phyloP scores from a whole-genome alignment of 2,797 vertebrate species.

The Lemur catta region DNA sequence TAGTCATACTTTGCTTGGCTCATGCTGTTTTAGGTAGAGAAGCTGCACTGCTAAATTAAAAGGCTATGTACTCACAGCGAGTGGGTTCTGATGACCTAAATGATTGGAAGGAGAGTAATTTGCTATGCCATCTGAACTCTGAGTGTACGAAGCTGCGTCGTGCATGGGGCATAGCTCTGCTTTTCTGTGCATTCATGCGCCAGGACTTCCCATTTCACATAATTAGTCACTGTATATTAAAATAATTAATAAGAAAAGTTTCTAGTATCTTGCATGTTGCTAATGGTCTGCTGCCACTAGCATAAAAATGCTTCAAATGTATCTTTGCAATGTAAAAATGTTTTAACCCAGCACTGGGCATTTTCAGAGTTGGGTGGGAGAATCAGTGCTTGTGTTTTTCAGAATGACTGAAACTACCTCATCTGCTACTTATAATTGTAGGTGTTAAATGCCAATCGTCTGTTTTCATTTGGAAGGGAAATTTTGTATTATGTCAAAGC shows the following conservation, averaged over 20 bases:
- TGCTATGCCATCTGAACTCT: constrained; percentile 52
- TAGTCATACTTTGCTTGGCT: constrained; percentile 45
- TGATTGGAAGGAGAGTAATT: constrained; percentile 49
- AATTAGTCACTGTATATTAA: constrained; percentile 61
- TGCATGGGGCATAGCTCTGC: not conserved
- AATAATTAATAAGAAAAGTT: constrained; percentile 56
- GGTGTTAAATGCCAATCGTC: constrained; percentile 54
- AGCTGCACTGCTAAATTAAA: constrained; percentile 73
- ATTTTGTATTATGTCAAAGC: constrained; percentile 47
- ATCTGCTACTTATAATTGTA: constrained; percentile 45
- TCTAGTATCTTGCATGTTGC: not conserved
- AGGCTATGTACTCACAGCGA: constrained; percentile 66
- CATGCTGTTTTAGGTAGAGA: constrained; percentile 68
- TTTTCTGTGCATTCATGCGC: not conserved
- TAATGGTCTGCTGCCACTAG: not conserved
- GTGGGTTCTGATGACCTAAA: constrained; percentile 70
- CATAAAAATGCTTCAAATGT: not conserved
- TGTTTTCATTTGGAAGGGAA: constrained; percentile 23
- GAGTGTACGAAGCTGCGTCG: not conserved
- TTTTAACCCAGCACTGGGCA: not conserved
- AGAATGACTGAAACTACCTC: constrained; percentile 23
- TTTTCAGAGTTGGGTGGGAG: not conserved
- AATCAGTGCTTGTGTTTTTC: not conserved
- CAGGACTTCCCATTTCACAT: not conserved
- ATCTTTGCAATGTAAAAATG: not conserved